Conservation (phyloP, 2,888 invertebrate genomes). For the Glyphotaelius pellucidus region DNA sequence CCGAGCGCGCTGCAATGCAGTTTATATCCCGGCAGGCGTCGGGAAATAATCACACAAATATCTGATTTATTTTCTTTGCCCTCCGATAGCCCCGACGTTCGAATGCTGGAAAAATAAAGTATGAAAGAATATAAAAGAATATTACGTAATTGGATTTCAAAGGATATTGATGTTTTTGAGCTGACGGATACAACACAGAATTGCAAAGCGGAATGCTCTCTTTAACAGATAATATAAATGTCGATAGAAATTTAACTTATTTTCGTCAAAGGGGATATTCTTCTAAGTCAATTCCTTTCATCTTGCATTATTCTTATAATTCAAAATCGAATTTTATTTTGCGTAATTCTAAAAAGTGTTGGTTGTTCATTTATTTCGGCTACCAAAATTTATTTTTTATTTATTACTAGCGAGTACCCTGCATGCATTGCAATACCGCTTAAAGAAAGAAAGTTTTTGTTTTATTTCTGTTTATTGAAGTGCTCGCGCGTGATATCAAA, state of each 20-base stretch:
- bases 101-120: slow-evolving; percentile 27
- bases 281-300: neutral
- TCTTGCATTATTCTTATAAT: neutral
- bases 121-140: slow-evolving; percentile 46
- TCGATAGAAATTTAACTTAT: neutral
- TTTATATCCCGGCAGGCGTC: slow-evolving; percentile 57
- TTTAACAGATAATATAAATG: neutral
- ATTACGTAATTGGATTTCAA: slow-evolving; percentile 58
- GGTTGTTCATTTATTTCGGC: neutral
- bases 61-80: slow-evolving; percentile 64
- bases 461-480: too few relatives aligned
- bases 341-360: neutral
- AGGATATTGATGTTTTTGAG: slow-evolving; percentile 56
- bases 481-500: too few relatives aligned
- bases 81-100: slow-evolving; percentile 26
- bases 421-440: too few relatives aligned
- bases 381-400: too few relatives aligned
- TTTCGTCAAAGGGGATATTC: neutral
- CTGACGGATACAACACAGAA: slow-evolving; percentile 11
- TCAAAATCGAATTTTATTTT: neutral
- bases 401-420: too few relatives aligned
- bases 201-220: slow-evolving; percentile 25
- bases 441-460: too few relatives aligned
- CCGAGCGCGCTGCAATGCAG: slow-evolving; percentile 63
- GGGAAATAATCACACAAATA: slow-evolving; percentile 63